Evolutionary conservation across 1,140 invertebrate species (phyloP), one percentile per base, ranked within the genome.

Genomic region (Probaryconus sp.): DNA sequence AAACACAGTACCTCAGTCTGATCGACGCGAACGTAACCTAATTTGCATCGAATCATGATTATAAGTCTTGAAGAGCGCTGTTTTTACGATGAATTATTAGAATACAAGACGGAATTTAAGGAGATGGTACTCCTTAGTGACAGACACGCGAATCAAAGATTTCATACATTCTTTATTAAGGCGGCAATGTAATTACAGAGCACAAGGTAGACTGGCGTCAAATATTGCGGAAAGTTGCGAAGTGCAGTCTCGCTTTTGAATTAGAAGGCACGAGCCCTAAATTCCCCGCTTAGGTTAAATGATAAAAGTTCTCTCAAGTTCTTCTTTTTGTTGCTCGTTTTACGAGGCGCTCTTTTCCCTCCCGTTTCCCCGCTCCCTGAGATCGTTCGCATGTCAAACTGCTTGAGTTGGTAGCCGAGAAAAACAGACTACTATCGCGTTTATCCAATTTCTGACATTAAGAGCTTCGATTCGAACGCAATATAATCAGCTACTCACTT

Each of bases 361-460:
- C 11, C 10, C 28, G 28, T n/a, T 30, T 5, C 9, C 6, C 28
- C 7, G 9, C 28, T 30, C 10, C 10, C 28, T 2, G 28, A 7
- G 28, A 30, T 30, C 31, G 31, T 35, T 35, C 21, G 42, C 42
- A 14, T 30, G 28, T n/a, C 2, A 31, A 28, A 17, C 14, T 50
- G 18, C 11, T 24, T 21, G 24, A 28, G 31, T 30, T n/a, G n/a
- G n/a, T n/a, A n/a, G n/a, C 11, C 9, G 10, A 31, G 42, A 50
- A 58, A 33, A 11, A 38, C 45, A 9, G 33, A 0, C 21, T 18
- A n/a, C 31, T 47, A 37, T 33, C 68, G 75, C 81, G 79, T 81
- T 81, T 82, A 82, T 79, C 42, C 67, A 77, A 75, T 76, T 76
- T 70, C 78, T 78, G 69, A 76, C 79, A 78, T 82, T 78, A 76